These are phyloP conservation scores for Dromococcyx pavoninus DNA, from an alignment of 2,797 vertebrate genomes.

Conservation along the genomic window DNA sequence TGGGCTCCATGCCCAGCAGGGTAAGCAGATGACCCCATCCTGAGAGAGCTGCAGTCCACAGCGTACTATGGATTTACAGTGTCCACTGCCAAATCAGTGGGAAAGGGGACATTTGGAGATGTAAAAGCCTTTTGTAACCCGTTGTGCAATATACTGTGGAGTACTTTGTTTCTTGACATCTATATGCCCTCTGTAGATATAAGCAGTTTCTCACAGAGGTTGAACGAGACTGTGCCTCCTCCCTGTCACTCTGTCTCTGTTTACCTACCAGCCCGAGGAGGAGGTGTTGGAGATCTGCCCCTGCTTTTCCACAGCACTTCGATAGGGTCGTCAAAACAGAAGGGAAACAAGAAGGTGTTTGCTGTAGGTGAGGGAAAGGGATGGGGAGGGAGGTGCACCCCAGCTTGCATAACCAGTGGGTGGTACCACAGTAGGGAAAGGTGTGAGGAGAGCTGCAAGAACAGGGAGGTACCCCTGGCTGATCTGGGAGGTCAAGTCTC, in stretches of 20 bases:
- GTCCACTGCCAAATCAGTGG: neutral
- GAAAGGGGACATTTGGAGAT: neutral
- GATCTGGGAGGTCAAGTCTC: neutral
- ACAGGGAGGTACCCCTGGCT: neutral
- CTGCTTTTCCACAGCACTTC: neutral
- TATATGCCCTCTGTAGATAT: neutral
- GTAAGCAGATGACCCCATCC: neutral
- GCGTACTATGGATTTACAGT: neutral
- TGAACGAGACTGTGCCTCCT: neutral
- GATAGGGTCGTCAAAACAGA: neutral
- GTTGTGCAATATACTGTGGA: neutral
- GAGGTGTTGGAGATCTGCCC: neutral
- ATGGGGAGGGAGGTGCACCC: neutral
- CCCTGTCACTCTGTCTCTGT: neutral
- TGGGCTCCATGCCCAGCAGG: neutral
- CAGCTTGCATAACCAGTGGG: accelerated
- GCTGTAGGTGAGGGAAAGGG: neutral
- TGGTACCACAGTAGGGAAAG: neutral
- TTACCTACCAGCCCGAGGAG: neutral
- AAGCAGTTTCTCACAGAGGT: neutral
- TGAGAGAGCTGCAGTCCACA: neutral
- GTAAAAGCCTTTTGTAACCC: neutral
- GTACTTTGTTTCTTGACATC: neutral
- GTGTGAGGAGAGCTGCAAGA: neutral
- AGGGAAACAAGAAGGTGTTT: neutral